These are phyloP conservation scores for Drosophila bipectinata DNA, from an alignment of 1,140 invertebrate genomes.

Conservation along the genomic window DNA sequence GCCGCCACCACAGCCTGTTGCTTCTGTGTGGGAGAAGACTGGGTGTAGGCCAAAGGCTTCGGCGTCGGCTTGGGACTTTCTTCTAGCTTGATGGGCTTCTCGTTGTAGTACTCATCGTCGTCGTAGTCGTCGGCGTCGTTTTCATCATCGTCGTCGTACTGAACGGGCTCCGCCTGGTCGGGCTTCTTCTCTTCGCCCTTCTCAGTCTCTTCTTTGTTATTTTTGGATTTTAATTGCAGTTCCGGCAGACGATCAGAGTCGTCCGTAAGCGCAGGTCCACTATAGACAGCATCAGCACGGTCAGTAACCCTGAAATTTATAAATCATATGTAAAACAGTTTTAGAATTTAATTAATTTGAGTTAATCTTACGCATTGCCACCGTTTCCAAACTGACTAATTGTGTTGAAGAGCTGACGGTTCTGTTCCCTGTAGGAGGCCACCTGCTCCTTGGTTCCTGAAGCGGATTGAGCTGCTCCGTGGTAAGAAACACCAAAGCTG, in stretches of 20 bases:
- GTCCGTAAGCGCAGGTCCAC: slow-evolving; percentile 60
- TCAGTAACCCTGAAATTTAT: slow-evolving; percentile 67
- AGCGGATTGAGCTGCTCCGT: slow-evolving; percentile 91
- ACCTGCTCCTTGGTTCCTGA: slow-evolving; percentile 87
- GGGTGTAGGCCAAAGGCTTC: slow-evolving; percentile 52
- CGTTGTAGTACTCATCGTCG: slow-evolving; percentile 83
- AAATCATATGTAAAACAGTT: no score
- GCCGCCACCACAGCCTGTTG: slow-evolving; percentile 83
- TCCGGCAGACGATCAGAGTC: slow-evolving; percentile 78
- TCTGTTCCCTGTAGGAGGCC: slow-evolving; percentile 84
- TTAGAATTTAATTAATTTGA: neutral
- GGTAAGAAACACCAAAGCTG: slow-evolving; percentile 90
- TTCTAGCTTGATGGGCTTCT: slow-evolving; percentile 72
- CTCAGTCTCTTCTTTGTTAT: slow-evolving; percentile 55
- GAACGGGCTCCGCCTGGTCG: slow-evolving; percentile 29
- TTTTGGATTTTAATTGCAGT: slow-evolving; percentile 68
- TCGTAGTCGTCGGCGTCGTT: slow-evolving; percentile 85
- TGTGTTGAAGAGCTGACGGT: slow-evolving; percentile 79
- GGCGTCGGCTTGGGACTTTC: slow-evolving; percentile 31
- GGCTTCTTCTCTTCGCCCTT: slow-evolving; percentile 41
- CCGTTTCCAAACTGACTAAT: slow-evolving; percentile 81
- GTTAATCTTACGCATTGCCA: slow-evolving; percentile 60
- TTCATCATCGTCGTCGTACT: slow-evolving; percentile 84
- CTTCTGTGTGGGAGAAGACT: slow-evolving; percentile 71
- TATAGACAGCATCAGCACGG: slow-evolving; percentile 73